Base-by-base conservation (phyloP, 2,797 vertebrate species). In the Selene dorsalis region DNA sequence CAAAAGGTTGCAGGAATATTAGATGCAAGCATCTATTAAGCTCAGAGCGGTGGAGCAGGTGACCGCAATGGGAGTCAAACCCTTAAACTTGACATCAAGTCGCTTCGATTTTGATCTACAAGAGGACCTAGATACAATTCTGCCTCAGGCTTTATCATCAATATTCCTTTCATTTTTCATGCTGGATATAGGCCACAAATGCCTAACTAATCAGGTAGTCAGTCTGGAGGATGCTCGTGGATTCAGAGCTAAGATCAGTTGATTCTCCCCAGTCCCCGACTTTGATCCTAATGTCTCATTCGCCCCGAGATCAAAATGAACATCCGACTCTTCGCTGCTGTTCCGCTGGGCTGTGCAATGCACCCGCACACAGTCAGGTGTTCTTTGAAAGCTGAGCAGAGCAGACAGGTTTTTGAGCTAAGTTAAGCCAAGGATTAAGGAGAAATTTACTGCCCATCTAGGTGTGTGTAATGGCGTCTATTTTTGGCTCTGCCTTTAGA, bases 261-360 rank as follows among this genome's bases (percentile, higher is more conserved):
- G 88, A 89, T 88, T 89, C 80, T 79, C 73, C 81, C 47, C 73
- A 81, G 73, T 78, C 80, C 82, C 73, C 0, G 48, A 79, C 92
- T 92, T 93, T 93, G 90, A 93, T 92, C 88, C 68, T 85, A 82
- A 86, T 80, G 89, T 80, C 83, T 91, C 88, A 81, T 82, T 86
- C 69, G 13, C 78, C 75, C 87, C 84, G 32, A 69, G 84, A 89
- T 93, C 87, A 84, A 87, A 90, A 88, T 72, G 81, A 80, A 86
- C 85, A 84, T 83, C 80, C 74, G 58, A 59, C 88, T 77, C 59
- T 69, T 59, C 67, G 75, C 83, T 16, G 78, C 86, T 85, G 79
- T 73, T 86, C 73, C 20, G 2, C 82, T 24, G 76, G 32, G 74
- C 77, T 35, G 66, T 53, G 84, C 75, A n/a, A n/a, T 73, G 66